Percentiles rank a stretch among this genome's conserved stretches.
phyloP scores from a whole-genome alignment of 2,888 invertebrate species.

The Clistopyga incitator region DNA sequence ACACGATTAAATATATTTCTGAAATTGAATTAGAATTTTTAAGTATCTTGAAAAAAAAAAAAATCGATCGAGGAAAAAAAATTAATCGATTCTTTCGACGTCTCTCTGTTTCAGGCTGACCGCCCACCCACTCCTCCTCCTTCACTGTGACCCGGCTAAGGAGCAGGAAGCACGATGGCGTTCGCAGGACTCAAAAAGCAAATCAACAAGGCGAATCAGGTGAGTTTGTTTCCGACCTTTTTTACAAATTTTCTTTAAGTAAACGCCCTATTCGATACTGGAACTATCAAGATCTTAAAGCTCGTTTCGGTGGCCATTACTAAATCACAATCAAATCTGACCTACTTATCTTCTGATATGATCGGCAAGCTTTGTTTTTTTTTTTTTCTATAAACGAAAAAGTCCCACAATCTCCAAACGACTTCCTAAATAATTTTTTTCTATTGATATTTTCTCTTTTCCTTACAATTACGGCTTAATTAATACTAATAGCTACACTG shows the following conservation, averaged over 20 bases:
- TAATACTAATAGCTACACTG: too few relatives aligned
- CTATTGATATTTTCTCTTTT: too few relatives aligned
- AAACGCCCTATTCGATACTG: neutral
- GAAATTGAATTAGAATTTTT: too few relatives aligned
- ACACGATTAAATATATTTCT: too few relatives aligned
- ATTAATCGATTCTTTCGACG: conserved; percentile 30
- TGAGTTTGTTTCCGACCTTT: conserved; percentile 83
- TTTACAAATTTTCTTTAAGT: neutral
- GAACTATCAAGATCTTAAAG: neutral
- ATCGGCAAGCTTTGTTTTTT: neutral
- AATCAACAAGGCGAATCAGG: conserved; percentile 99
- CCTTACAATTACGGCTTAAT: too few relatives aligned
- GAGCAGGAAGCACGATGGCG: conserved; percentile 90
- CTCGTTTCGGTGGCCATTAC: neutral
- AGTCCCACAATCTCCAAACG: neutral
- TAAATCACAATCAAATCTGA: neutral
- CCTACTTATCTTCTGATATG: neutral
- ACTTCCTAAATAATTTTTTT: too few relatives aligned
- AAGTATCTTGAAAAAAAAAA: too few relatives aligned
- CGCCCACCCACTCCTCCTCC: neutral
- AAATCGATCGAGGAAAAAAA: conserved; percentile 27
- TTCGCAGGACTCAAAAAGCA: conserved; percentile 99
- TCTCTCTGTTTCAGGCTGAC: conserved; percentile 55
- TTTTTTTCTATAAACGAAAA: neutral
- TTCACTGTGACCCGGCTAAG: conserved; percentile 57